Conservation (phyloP, 2,797 vertebrate species). For the Ctenosaura bakeri region DNA sequence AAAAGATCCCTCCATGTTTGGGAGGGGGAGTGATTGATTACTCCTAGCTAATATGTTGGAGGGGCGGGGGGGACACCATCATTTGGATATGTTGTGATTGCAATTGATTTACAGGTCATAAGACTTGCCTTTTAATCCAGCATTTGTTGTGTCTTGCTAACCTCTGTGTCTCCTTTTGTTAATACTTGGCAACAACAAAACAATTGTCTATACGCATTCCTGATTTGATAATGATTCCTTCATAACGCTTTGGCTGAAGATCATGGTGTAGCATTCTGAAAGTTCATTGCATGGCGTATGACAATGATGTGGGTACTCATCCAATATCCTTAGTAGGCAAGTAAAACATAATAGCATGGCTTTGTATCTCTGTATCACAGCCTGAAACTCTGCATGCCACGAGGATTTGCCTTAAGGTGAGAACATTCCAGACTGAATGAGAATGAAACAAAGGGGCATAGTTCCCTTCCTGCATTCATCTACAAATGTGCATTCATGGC, state of each 20-base stretch:
- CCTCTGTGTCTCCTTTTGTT: not conserved
- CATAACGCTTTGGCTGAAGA: slow-evolving; percentile 1
- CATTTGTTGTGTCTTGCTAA: slow-evolving; percentile 27
- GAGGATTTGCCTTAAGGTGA: not conserved
- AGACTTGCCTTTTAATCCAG: slow-evolving; percentile 16
- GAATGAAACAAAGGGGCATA: not conserved
- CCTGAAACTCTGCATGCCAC: not conserved
- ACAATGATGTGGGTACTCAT: not conserved
- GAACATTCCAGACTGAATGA: not conserved
- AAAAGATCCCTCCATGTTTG: not conserved
- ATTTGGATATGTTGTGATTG: slow-evolving; percentile 30
- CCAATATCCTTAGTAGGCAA: not conserved
- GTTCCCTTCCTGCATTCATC: not conserved
- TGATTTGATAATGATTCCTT: not conserved
- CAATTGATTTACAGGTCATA: slow-evolving; percentile 30
- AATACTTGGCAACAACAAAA: not conserved
- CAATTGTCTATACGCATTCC: slow-evolving; percentile 10
- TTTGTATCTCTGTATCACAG: not conserved
- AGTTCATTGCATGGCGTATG: not conserved
- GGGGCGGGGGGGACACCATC: not conserved
- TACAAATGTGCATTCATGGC: not conserved
- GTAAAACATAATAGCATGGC: not conserved
- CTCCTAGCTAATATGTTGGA: not conserved
- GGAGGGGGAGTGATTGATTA: slow-evolving; percentile 16
- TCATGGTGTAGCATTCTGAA: not conserved